Conservation (phyloP, 2,797 vertebrate species). For the Trichosurus vulpecula region DNA sequence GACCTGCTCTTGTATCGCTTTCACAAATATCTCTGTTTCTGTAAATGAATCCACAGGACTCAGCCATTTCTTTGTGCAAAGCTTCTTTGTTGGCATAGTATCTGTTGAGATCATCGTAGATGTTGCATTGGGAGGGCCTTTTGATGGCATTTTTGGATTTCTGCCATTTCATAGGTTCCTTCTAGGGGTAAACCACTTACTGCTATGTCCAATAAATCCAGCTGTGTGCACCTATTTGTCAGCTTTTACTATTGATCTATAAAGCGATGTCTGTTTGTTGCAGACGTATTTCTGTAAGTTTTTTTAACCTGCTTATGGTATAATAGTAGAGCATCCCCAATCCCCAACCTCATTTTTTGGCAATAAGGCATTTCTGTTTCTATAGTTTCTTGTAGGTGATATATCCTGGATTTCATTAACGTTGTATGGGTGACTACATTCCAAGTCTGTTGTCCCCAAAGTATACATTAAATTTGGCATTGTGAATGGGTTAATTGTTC, state of each 20-base stretch:
- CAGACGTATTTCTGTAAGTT: background rate
- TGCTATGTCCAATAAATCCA: background rate
- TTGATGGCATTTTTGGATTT: background rate
- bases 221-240: background rate
- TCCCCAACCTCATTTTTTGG: background rate
- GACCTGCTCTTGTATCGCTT: background rate
- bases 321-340: background rate
- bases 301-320: background rate
- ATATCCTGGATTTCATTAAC: background rate
- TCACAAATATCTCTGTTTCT: background rate
- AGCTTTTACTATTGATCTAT: background rate
- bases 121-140: background rate
- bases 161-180: conserved; percentile 2
- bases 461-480: background rate
- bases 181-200: background rate
- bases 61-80: background rate
- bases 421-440: background rate
- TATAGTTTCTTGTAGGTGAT: background rate
- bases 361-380: background rate
- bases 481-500: background rate
- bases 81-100: background rate
- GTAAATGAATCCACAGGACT: background rate
- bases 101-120: background rate
- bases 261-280: background rate
- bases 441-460: background rate